Conservation (phyloP, 2,888 invertebrate genomes). For the Pyralis farinalis region DNA sequence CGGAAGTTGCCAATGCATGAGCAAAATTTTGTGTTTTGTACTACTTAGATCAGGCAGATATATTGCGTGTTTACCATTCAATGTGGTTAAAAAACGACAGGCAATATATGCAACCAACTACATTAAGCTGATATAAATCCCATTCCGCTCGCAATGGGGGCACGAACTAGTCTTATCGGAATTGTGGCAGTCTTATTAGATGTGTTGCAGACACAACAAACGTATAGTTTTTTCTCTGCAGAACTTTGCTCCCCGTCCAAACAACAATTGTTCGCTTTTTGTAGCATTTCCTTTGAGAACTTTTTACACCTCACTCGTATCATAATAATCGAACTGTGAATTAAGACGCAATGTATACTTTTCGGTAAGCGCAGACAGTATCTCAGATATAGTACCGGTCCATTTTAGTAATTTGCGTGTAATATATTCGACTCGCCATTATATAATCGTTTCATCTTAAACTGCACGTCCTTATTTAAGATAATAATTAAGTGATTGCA, state of each 20-base stretch:
- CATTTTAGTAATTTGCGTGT: background rate
- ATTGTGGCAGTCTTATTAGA: background rate
- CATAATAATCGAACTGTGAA: slow-evolving; percentile 2
- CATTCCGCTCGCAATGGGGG: too few relatives aligned
- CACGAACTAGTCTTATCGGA: background rate
- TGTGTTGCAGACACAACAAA: slow-evolving; percentile 38
- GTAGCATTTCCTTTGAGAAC: slow-evolving; percentile 17
- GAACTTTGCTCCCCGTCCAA: slow-evolving; percentile 27
- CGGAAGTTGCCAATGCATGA: too few relatives aligned
- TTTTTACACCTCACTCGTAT: slow-evolving; percentile 12
- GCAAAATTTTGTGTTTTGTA: too few relatives aligned
- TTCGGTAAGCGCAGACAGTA: slow-evolving; percentile 3
- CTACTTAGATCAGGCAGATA: too few relatives aligned
- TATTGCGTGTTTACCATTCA: too few relatives aligned
- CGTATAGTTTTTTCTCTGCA: slow-evolving; percentile 18
- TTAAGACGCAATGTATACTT: slow-evolving; percentile 1
- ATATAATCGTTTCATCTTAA: slow-evolving; percentile 5
- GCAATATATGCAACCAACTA: too few relatives aligned
- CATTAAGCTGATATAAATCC: too few relatives aligned
- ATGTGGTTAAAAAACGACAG: too few relatives aligned
- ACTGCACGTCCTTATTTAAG: background rate
- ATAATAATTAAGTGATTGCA: slow-evolving; percentile 6
- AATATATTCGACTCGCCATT: background rate
- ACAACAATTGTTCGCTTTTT: slow-evolving; percentile 38
- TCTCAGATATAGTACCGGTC: background rate